These are phyloP conservation scores for Cephalopachus bancanus DNA, from an alignment of 2,797 vertebrate genomes.

Conservation along the genomic window DNA sequence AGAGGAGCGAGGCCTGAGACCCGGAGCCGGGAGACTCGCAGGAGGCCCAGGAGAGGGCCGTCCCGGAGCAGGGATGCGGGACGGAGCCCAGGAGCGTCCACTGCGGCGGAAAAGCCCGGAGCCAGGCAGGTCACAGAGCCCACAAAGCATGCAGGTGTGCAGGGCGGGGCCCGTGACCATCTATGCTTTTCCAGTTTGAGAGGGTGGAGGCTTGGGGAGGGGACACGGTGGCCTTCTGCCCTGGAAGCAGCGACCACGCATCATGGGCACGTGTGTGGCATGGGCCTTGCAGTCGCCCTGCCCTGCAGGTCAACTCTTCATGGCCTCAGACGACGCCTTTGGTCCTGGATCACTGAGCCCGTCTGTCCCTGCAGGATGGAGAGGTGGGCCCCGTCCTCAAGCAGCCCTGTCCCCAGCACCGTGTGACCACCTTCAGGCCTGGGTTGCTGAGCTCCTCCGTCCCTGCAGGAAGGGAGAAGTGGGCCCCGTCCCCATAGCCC, in stretches of 20 bases:
- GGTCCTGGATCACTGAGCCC: not conserved
- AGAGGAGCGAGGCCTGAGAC: no score
- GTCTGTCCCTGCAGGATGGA: slow-evolving; percentile 40
- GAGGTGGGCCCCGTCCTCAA: not conserved
- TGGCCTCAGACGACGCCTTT: slow-evolving; percentile 37
- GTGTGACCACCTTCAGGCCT: no score
- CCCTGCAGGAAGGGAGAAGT: not conserved
- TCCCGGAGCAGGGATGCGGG: no score
- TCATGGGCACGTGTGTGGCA: not conserved
- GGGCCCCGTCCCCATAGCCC: not conserved
- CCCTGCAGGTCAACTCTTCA: slow-evolving; percentile 16
- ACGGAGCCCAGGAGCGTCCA: no score
- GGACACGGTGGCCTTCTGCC: slow-evolving; percentile 12
- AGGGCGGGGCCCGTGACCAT: not conserved
- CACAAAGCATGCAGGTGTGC: no score
- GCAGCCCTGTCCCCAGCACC: no score
- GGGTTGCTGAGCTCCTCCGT: no score
- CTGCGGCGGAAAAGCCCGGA: not conserved
- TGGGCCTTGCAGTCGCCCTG: slow-evolving; percentile 5
- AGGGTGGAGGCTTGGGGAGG: not conserved
- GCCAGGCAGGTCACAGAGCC: not conserved
- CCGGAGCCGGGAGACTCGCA: no score
- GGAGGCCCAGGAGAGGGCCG: no score
- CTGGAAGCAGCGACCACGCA: not conserved
- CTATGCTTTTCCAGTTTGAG: not conserved